phyloP scores from a whole-genome alignment of 2,888 invertebrate species.

The Strigamia crassipes region DNA sequence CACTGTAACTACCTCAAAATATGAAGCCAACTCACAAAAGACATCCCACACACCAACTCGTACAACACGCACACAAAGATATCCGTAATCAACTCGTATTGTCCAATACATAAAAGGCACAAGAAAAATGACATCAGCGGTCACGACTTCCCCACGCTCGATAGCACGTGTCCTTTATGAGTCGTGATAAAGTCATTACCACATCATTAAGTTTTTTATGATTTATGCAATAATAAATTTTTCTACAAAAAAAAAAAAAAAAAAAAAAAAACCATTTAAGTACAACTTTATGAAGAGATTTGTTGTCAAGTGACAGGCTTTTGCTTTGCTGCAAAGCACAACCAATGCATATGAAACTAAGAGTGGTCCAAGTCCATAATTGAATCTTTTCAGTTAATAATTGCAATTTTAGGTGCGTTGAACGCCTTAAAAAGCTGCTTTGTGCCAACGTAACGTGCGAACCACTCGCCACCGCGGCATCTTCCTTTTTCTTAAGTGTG shows the following conservation, averaged over 20 bases:
- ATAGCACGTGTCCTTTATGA: constrained; percentile 2
- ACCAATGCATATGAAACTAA: too few relatives aligned
- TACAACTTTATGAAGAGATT: too few relatives aligned
- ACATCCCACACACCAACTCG: not conserved
- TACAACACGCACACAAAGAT: not conserved
- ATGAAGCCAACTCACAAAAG: constrained; percentile 20
- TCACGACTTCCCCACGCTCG: not conserved
- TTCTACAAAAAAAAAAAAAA: not conserved
- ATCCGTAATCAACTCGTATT: constrained; percentile 22
- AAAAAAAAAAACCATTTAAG: not conserved
- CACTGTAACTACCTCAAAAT: not conserved
- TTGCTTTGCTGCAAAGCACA: not conserved
- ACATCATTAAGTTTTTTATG: constrained; percentile 25
- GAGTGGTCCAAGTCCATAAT: too few relatives aligned
- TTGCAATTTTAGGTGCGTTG: too few relatives aligned
- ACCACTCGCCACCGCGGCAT: too few relatives aligned
- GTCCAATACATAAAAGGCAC: constrained; percentile 25
- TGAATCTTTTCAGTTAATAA: too few relatives aligned
- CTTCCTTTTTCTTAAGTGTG: too few relatives aligned
- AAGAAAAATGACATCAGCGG: not conserved
- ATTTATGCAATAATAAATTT: not conserved
- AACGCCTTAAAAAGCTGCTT: too few relatives aligned
- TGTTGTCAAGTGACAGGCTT: too few relatives aligned
- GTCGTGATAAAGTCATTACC: constrained; percentile 19
- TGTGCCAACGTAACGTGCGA: too few relatives aligned